Base-by-base conservation (phyloP, 2,888 invertebrate genomes). In the Pheosia gnoma region DNA sequence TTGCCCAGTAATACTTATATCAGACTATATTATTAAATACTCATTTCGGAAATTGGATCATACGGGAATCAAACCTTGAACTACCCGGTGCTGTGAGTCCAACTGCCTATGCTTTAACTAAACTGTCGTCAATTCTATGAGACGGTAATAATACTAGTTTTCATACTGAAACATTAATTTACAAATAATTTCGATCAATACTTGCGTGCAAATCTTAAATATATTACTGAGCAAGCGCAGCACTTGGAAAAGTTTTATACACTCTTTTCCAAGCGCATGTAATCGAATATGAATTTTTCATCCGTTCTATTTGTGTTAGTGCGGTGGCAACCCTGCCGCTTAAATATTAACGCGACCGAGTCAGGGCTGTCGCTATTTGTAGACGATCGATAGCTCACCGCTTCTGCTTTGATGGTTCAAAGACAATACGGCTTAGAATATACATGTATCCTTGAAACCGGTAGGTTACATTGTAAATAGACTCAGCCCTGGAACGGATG, bases 331-430 rank as follows among this genome's bases (percentile, higher is more conserved):
- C 62, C 61, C 62, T 67, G 55, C 51, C 41, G 63, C 61, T 71
- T n/a, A 66, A 71, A 73, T 67, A 70, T 71, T 67, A 59, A 70
- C 57, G 41, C 10, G 57, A 13, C 59, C 41, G 39, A 41, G 41
- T 39, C 13, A 66, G 68, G 66, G 67, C 58, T 69, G 62, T 52
- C 58, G 9, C 61, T 70, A 70, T 70, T 70, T 68, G 65, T 68
- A 66, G 55, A 52, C 47, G 56, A 63, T 66, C 68, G 68, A 66
- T 63, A 59, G 57, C 49, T 8, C 25, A 11, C 54, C 38, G 36
- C 8, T n/a, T 38, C 54, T 6, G 37, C 51, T 51, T 25, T n/a
- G 4, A 25, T 13, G 43, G 10, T 4, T 4, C 9, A 9, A 45
- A 9, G 43, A 45, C 9, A n/a, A n/a, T 5, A 47, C n/a, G 9